Percentiles rank a stretch among this genome's conserved stretches.
Evolutionary conservation across 2,888 invertebrate genomes (phyloP).

Genomic region (Octonoba sinensis): DNA sequence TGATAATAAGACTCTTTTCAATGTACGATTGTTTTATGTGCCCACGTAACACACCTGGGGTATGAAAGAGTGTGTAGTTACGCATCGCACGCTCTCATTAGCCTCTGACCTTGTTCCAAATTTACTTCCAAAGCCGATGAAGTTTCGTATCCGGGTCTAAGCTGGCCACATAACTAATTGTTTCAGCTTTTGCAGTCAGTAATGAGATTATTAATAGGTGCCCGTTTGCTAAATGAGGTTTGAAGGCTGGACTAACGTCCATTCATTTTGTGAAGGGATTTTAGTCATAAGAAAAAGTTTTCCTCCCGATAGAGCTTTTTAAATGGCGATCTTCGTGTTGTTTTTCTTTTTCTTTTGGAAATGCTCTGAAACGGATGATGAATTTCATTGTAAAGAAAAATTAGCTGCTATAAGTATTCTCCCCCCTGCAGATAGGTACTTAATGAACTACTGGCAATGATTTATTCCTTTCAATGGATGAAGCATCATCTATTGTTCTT

Average conservation of each 20-base stretch:
- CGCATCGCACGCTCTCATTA: slow-evolving; percentile 30
- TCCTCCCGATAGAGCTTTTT: background rate
- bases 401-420: no score
- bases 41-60: slow-evolving; percentile 7
- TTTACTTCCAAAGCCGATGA: slow-evolving; percentile 14
- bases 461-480: no score
- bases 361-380: no score
- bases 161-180: slow-evolving; percentile 32
- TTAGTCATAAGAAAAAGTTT: background rate
- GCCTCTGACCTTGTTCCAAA: slow-evolving; percentile 23
- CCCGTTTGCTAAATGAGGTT: slow-evolving; percentile 32
- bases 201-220: slow-evolving; percentile 60
- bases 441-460: no score
- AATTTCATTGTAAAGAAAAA: no score
- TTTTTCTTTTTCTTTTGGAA: no score
- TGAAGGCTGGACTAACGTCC: background rate
- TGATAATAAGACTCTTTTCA: no score
- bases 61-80: background rate
- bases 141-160: slow-evolving; percentile 35
- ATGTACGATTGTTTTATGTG: background rate
- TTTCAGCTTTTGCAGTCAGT: slow-evolving; percentile 6
- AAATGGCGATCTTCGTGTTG: no score
- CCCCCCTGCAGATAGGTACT: no score
- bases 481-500: no score
- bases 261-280: no score